A percentile compares a stretch with the other conserved stretches of the same genome.
These are phyloP conservation scores for Melanotaenia pygmaea DNA, from an alignment of 2,797 vertebrate genomes.

Conservation along the genomic window DNA sequence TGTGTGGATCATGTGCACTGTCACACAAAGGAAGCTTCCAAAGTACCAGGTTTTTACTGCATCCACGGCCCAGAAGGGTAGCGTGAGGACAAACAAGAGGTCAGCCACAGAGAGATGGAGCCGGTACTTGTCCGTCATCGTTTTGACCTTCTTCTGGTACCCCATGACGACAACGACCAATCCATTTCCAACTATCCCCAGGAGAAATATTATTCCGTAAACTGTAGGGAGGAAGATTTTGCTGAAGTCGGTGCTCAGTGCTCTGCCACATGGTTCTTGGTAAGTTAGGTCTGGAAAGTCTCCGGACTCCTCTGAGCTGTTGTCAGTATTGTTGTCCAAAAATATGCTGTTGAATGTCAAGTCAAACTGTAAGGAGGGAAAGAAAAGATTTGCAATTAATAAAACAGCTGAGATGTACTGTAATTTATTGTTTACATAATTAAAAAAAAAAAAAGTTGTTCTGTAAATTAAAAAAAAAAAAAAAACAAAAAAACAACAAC, in stretches of 20 bases:
- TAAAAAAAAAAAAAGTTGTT: background rate
- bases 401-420: background rate
- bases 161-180: slow-evolving; percentile 96
- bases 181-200: slow-evolving; percentile 94
- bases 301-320: slow-evolving; percentile 82
- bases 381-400: slow-evolving; percentile 4
- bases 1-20: slow-evolving; percentile 95
- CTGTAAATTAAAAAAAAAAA: background rate
- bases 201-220: slow-evolving; percentile 93
- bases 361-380: slow-evolving; percentile 31
- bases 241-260: slow-evolving; percentile 85
- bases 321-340: slow-evolving; percentile 72
- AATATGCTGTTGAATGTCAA: background rate
- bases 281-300: slow-evolving; percentile 73
- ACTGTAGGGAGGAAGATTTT: slow-evolving; percentile 91
- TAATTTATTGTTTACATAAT: background rate
- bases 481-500: background rate
- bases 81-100: slow-evolving; percentile 93
- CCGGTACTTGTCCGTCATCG: slow-evolving; percentile 98
- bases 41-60: slow-evolving; percentile 92
- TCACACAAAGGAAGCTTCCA: slow-evolving; percentile 89
- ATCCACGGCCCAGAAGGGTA: slow-evolving; percentile 98
- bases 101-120: slow-evolving; percentile 96
- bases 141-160: slow-evolving; percentile 93
- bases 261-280: slow-evolving; percentile 79